These are phyloP conservation scores for Cardiocondyla obscurior DNA, from an alignment of 1,140 invertebrate genomes.

Conservation along the genomic window DNA sequence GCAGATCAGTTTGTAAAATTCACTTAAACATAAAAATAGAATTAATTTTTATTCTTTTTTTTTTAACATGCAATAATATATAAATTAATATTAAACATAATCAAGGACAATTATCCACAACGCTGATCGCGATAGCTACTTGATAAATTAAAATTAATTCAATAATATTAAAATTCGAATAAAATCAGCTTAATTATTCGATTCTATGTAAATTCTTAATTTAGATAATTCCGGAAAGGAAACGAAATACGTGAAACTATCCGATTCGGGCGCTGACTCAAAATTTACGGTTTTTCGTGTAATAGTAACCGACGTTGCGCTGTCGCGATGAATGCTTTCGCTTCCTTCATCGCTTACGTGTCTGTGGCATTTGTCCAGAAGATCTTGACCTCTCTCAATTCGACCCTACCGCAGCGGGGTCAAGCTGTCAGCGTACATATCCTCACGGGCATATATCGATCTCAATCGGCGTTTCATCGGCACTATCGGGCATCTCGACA, in stretches of 20 bases:
- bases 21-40: background rate
- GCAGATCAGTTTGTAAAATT: background rate
- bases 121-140: no score
- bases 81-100: background rate
- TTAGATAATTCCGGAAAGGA: background rate
- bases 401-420: slow-evolving; percentile 60
- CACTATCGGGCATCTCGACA: slow-evolving; percentile 69
- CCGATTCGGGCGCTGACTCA: background rate
- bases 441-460: slow-evolving; percentile 66
- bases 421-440: slow-evolving; percentile 68
- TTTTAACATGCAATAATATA: background rate
- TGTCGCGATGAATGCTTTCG: slow-evolving; percentile 52
- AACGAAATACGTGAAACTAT: background rate
- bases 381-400: slow-evolving; percentile 75
- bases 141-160: background rate
- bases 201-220: background rate
- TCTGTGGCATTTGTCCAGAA: slow-evolving; percentile 67
- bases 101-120: background rate
- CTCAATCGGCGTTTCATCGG: slow-evolving; percentile 70
- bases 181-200: background rate
- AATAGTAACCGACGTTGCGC: slow-evolving; percentile 30
- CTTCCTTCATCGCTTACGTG: slow-evolving; percentile 48
- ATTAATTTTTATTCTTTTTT: background rate
- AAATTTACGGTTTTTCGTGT: slow-evolving; percentile 44
- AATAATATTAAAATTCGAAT: background rate